These are phyloP conservation scores for Piprites chloris DNA, from an alignment of 2,113 vertebrate genomes.

Conservation along the genomic window DNA sequence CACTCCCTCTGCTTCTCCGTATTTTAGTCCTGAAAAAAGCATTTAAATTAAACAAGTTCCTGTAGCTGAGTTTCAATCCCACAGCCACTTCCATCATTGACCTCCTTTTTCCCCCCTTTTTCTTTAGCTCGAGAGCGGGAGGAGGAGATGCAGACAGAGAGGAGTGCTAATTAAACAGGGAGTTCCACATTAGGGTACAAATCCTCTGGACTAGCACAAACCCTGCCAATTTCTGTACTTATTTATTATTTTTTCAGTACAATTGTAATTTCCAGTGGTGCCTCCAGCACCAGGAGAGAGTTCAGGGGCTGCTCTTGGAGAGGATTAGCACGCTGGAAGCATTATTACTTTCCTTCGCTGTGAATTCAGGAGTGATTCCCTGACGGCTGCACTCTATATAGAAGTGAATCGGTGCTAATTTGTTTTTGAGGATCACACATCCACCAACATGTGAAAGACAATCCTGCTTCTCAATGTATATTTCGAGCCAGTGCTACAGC, in stretches of 20 bases:
- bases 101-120: background rate
- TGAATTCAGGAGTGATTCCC: constrained; percentile 64
- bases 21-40: background rate
- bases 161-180: constrained; percentile 68
- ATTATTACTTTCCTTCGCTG: constrained; percentile 59
- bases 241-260: constrained; percentile 60
- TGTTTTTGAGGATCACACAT: constrained; percentile 70
- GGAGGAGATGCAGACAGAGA: constrained; percentile 25
- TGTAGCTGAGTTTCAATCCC: background rate
- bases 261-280: constrained; percentile 57
- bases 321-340: constrained; percentile 58
- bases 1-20: constrained; percentile 3
- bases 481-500: constrained; percentile 38
- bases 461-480: constrained; percentile 52
- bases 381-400: constrained; percentile 62
- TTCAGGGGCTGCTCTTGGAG: constrained; percentile 57
- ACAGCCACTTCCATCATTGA: constrained; percentile 8
- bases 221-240: constrained; percentile 55
- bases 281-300: constrained; percentile 39
- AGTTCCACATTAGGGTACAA: constrained; percentile 63
- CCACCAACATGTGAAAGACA: constrained; percentile 65
- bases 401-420: constrained; percentile 68
- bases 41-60: constrained; percentile 48
- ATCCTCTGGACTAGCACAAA: constrained; percentile 51
- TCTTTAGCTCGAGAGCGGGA: background rate